Evolutionary conservation across 2,888 invertebrate species (phyloP), one percentile per base, ranked within the genome.

Genomic region (Erebia palarica): DNA sequence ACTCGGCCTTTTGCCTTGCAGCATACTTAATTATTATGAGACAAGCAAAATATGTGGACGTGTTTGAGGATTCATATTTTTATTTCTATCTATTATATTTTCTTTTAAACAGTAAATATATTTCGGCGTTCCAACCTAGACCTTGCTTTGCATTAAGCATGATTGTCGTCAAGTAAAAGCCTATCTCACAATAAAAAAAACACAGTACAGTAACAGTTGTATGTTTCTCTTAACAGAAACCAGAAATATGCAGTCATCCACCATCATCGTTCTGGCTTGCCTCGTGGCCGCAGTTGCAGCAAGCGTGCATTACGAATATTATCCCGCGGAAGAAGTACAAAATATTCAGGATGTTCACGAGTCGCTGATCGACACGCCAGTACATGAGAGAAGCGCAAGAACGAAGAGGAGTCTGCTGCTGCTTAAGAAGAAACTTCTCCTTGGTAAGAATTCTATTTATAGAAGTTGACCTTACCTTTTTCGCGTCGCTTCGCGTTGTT

Each of bases 401-500:
- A 84, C 85, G 68, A 93, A 93, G 81, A 86, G 93, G 83, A 86
- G 89, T 68, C 80, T 92, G 68, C 79, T 92, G 44, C 79, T 92
- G 55, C 78, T 93, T 53, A 92, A 93, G 79, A 93, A 93, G 81
- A 93, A 93, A 78, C 81, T 93, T 70, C 82, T 92, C 74, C 87
- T 92, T 77, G 92, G 92, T 93, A 82, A 82, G 76, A 60, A 4
- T 47, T 47, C 13, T 13, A 3, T 47, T 47, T 47, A 13, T 47
- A 47, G 47, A 47, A 36, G 36, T 47, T 13, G 47, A 47, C 13
- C 3, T 13, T 13, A 47, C 13, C 11, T 13, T 47, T 47, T 47
- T 13, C 13, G 1, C 0, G 3, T 47, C 13, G 13, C 13, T 13
- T 11, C 47, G 11, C 47, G 47, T 11, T 13, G 11, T 3, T 1